These are phyloP conservation scores for Dendroctonus valens DNA, from an alignment of 1,140 invertebrate genomes.

Conservation along the genomic window DNA sequence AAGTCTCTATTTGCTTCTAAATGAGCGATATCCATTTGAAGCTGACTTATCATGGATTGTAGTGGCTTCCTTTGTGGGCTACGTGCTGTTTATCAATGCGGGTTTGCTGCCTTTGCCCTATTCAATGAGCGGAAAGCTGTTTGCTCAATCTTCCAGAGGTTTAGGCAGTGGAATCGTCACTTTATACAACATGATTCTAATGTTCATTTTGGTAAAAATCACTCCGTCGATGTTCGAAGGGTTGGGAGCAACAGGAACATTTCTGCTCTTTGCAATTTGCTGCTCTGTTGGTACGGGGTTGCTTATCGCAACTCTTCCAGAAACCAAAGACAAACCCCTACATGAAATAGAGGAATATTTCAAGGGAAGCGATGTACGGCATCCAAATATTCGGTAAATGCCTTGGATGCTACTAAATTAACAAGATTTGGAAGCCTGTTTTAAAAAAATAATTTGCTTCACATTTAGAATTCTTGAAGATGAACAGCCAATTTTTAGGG, in stretches of 20 bases:
- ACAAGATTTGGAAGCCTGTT: no score
- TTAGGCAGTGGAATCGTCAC: slow-evolving; percentile 63
- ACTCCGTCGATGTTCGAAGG: slow-evolving; percentile 60
- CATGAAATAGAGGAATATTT: slow-evolving; percentile 70
- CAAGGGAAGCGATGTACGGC: not conserved
- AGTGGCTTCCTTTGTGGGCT: slow-evolving; percentile 55
- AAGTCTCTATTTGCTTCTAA: slow-evolving; percentile 45
- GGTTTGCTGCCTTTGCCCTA: slow-evolving; percentile 67
- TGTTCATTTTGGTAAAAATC: slow-evolving; percentile 71
- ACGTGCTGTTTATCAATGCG: slow-evolving; percentile 58
- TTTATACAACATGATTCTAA: slow-evolving; percentile 64
- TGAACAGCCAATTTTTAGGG: no score
- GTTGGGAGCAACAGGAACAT: slow-evolving; percentile 60
- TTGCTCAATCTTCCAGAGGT: slow-evolving; percentile 57
- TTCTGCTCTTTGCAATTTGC: slow-evolving; percentile 66
- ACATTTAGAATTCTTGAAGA: no score
- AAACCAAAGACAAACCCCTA: slow-evolving; percentile 77
- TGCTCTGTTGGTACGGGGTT: slow-evolving; percentile 63
- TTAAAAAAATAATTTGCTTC: no score
- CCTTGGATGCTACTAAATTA: no score
- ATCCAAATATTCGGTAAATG: no score
- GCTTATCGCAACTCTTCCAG: slow-evolving; percentile 68
- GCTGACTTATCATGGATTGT: slow-evolving; percentile 45
- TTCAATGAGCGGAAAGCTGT: slow-evolving; percentile 67
- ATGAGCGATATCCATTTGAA: slow-evolving; percentile 21